Conservation (phyloP, 2,113 vertebrate species). For the Myodes glareolus region DNA sequence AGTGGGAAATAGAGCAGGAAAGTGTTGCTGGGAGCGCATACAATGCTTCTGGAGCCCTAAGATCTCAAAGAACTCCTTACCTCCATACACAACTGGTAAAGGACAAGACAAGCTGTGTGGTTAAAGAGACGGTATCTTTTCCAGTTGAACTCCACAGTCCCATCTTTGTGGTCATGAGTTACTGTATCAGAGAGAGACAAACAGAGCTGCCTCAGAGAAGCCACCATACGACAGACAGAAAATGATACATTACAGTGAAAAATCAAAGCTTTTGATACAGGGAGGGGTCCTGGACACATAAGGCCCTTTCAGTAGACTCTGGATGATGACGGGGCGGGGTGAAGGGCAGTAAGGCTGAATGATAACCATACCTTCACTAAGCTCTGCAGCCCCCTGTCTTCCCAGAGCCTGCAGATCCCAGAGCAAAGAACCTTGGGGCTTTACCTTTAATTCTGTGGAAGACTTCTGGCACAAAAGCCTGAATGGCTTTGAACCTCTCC, state of each 20-base stretch:
- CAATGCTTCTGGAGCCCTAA: not conserved
- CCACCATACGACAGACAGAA: not conserved
- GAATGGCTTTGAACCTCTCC: conserved; percentile 98
- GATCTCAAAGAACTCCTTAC: conserved; percentile 80
- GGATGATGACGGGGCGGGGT: not conserved
- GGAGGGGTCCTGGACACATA: accelerated
- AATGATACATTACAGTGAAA: accelerated
- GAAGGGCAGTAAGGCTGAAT: not conserved
- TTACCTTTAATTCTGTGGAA: conserved; percentile 98
- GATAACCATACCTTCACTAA: not conserved
- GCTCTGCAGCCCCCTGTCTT: accelerated
- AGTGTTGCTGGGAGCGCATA: not conserved
- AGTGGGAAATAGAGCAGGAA: accelerated
- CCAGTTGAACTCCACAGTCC: conserved; percentile 94
- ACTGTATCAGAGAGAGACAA: conserved; percentile 86
- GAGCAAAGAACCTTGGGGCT: not conserved
- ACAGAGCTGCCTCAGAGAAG: conserved; percentile 26
- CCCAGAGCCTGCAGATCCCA: not conserved
- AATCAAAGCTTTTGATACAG: not conserved
- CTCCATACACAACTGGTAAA: conserved; percentile 99
- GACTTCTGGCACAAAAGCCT: conserved; percentile 96
- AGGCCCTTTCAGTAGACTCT: conserved; percentile 1
- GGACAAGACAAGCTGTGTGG: conserved; percentile 96
- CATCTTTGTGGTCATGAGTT: conserved; percentile 92
- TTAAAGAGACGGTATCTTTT: conserved; percentile 96